These are phyloP conservation scores for Tetragnatha versicolor DNA, from an alignment of 1,140 invertebrate genomes.

Conservation along the genomic window DNA sequence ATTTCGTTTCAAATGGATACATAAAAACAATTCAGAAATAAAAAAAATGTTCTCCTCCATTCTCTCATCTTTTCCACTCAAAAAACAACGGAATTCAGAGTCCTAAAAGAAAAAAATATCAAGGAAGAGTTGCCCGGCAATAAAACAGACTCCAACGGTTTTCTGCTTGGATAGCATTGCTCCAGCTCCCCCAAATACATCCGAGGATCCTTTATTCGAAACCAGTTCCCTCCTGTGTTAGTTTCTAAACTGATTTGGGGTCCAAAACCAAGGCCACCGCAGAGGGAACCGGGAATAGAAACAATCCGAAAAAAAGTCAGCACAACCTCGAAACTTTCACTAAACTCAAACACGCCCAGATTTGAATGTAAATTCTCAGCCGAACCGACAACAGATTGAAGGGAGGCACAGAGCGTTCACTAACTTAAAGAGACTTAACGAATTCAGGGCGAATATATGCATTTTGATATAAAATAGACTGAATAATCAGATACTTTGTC, in stretches of 20 bases:
- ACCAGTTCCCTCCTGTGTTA: background rate
- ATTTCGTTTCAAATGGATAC: too few relatives aligned
- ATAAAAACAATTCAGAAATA: too few relatives aligned
- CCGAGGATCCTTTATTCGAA: background rate
- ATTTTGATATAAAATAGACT: constrained; percentile 16
- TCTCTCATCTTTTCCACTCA: too few relatives aligned
- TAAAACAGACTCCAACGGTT: background rate
- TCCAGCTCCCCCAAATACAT: background rate
- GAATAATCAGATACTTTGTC: too few relatives aligned
- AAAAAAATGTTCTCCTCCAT: too few relatives aligned
- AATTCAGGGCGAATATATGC: background rate
- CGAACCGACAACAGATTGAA: background rate
- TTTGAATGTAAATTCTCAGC: constrained; percentile 13
- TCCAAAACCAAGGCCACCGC: constrained; percentile 8
- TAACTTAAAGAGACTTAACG: background rate
- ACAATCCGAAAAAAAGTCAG: background rate
- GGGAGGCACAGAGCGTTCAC: background rate
- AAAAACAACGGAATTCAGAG: background rate
- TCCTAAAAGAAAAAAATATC: background rate
- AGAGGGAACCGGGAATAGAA: background rate
- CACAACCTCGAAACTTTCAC: constrained; percentile 7
- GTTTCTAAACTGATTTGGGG: constrained; percentile 17
- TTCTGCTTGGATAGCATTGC: background rate
- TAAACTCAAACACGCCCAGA: constrained; percentile 10
- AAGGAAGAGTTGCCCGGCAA: background rate